These are phyloP conservation scores for Tretioscincus oriximinensis DNA, from an alignment of 2,113 vertebrate species.

Conservation along the genomic window DNA sequence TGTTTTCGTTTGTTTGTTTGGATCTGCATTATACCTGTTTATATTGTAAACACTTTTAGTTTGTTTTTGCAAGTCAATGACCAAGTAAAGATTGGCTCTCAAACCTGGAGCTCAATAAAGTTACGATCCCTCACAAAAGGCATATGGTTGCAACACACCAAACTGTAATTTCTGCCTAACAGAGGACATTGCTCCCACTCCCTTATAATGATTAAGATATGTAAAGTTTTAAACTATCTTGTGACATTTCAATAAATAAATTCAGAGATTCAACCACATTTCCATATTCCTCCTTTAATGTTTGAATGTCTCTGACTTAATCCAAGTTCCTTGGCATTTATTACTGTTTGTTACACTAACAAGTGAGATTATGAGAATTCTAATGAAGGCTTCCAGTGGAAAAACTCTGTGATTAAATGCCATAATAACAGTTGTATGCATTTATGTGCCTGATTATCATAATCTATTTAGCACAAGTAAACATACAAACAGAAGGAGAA, in stretches of 20 bases:
- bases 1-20: neutral
- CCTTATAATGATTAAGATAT: slow-evolving; percentile 74
- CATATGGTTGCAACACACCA: slow-evolving; percentile 49
- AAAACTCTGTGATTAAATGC: slow-evolving; percentile 88
- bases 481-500: slow-evolving; percentile 86
- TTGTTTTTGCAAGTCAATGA: no score
- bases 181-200: slow-evolving; percentile 52
- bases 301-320: slow-evolving; percentile 80
- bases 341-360: slow-evolving; percentile 88
- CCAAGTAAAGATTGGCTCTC: no score
- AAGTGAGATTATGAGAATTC: slow-evolving; percentile 92
- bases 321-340: slow-evolving; percentile 85
- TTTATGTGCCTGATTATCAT: slow-evolving; percentile 91
- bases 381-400: slow-evolving; percentile 88
- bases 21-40: no score
- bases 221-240: slow-evolving; percentile 73
- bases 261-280: slow-evolving; percentile 79
- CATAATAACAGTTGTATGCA: slow-evolving; percentile 84
- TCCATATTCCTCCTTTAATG: slow-evolving; percentile 81
- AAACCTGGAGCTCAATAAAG: slow-evolving; percentile 34
- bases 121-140: slow-evolving; percentile 19
- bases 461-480: slow-evolving; percentile 92
- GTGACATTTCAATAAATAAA: slow-evolving; percentile 89
- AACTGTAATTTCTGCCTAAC: slow-evolving; percentile 64
- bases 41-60: no score